Evolutionary conservation across 1,140 invertebrate species (phyloP), one percentile per base, ranked within the genome.

Genomic region (Probaryconus sp.): DNA sequence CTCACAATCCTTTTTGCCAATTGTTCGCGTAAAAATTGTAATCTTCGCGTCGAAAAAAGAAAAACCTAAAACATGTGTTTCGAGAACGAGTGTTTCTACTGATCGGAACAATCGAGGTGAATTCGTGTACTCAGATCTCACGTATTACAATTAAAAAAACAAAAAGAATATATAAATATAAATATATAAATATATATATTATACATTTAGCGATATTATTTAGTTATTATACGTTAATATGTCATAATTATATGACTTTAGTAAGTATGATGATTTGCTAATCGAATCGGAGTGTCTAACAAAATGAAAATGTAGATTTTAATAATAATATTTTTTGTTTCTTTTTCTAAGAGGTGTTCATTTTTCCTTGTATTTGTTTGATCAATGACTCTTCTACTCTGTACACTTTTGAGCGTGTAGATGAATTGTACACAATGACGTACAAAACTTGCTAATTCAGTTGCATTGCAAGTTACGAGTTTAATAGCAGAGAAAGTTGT

Each of bases 51-150:
- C 48, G 69, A 76, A 79, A 72, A 67, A 68, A 42, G 50, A 77
- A 65, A 35, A 73, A 78, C 43, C 47, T 43, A 43, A 60, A 26
- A 58, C 55, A 77, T 77, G 73, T 55, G 67, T 77, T 72, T 69
- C 71, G 47, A 56, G 71, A 78, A 70, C 74, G 65, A 80, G 80
- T 80, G 78, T 81, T 80, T 78, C 77, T 73, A 56, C 73, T 45
- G 65, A 79, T 79, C 72, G 77, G 75, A 78, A 77, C 77, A 79
- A 83, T 75, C 77, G 82, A 80, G 80, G 73, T 80, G 72, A 80
- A 83, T 83, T 85, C 82, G 81, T 83, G 76, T 83, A 83, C 80
- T 81, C 82, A 86, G 84, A 86, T 86, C 84, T 85, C 84, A 84
- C 80, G 78, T 79, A 82, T 82, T 83, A 81, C 78, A 67, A 80